A percentile compares a stretch with the other conserved stretches of the same genome.
These are phyloP conservation scores for Pipistrellus pipistrellus DNA, from an alignment of 2,797 vertebrate genomes.

Conservation along the genomic window DNA sequence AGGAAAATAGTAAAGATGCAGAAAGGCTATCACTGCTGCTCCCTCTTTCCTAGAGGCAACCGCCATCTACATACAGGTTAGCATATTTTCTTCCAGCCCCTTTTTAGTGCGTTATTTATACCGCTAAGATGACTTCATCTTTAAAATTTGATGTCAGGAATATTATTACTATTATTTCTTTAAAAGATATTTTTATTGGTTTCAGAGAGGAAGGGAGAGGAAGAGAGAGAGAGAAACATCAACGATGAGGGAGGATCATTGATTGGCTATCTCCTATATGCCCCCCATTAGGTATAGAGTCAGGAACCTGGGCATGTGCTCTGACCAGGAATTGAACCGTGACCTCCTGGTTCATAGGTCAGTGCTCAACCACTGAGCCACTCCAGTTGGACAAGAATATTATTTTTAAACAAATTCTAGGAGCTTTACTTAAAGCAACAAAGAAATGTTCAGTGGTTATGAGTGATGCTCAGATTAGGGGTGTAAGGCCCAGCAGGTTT, in stretches of 20 bases:
- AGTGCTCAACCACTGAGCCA: no score
- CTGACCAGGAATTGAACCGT: no score
- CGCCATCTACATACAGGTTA: background rate
- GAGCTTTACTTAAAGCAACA: background rate
- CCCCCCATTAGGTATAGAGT: no score
- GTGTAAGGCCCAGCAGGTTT: background rate
- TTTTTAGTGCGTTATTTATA: background rate
- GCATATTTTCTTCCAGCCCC: background rate
- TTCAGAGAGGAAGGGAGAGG: no score
- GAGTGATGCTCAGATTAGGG: background rate
- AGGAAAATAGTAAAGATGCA: background rate
- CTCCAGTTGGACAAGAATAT: background rate
- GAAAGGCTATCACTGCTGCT: background rate
- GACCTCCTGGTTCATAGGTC: no score
- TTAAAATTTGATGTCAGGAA: background rate
- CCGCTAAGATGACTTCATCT: background rate
- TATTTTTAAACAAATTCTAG: slow-evolving; percentile 17
- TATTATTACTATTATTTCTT: background rate
- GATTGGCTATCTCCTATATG: no score
- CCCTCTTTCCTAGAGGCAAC: background rate
- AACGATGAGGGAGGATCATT: no score
- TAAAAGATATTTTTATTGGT: no score
- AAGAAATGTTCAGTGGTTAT: background rate
- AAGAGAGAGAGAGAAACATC: no score
- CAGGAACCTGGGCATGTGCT: no score